Percentiles rank a stretch among this genome's conserved stretches.
Evolutionary conservation across 2,888 invertebrate species (phyloP).

Genomic region (Scrobipalpa atriplicella): DNA sequence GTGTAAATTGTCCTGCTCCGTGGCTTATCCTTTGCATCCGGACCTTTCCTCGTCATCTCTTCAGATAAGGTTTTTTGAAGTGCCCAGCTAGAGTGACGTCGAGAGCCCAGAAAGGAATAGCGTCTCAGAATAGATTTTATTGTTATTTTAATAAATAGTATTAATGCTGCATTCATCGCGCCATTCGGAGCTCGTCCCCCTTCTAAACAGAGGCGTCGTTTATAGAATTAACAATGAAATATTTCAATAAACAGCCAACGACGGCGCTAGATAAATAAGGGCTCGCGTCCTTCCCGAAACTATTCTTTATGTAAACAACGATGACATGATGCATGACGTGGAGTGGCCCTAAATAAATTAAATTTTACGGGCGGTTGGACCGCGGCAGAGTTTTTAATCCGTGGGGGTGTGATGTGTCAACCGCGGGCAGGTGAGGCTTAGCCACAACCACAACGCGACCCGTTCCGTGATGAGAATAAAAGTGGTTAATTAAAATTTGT

Average conservation of each 20-base stretch:
- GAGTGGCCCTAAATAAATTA: conserved; percentile 79
- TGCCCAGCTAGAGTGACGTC: conserved; percentile 36
- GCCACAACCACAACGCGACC: conserved; percentile 50
- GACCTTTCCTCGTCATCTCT: conserved; percentile 42
- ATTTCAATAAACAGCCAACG: conserved; percentile 76
- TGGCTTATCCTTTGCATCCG: conserved; percentile 69
- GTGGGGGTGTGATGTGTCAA: conserved; percentile 59
- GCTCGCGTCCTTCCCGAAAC: conserved; percentile 70
- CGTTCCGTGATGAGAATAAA: conserved; percentile 58
- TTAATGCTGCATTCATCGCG: conserved; percentile 67
- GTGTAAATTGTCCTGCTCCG: conserved; percentile 62
- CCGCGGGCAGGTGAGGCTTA: conserved; percentile 57
- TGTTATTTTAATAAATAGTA: conserved; percentile 79
- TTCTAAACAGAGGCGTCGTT: conserved; percentile 63
- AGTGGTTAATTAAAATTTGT: conserved; percentile 55
- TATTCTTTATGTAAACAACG: conserved; percentile 78
- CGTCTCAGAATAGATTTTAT: conserved; percentile 51
- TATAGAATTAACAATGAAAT: conserved; percentile 79
- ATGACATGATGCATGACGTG: conserved; percentile 70
- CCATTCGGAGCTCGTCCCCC: conserved; percentile 64
- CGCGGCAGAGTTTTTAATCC: conserved; percentile 66
- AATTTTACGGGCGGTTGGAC: conserved; percentile 67
- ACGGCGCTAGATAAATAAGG: conserved; percentile 74
- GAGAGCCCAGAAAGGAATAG: conserved; percentile 51
- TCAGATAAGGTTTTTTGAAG: conserved; percentile 52